Evolutionary conservation across 1,140 invertebrate species (phyloP).

Genomic region (silkworm (Bombyx mori)): DNA sequence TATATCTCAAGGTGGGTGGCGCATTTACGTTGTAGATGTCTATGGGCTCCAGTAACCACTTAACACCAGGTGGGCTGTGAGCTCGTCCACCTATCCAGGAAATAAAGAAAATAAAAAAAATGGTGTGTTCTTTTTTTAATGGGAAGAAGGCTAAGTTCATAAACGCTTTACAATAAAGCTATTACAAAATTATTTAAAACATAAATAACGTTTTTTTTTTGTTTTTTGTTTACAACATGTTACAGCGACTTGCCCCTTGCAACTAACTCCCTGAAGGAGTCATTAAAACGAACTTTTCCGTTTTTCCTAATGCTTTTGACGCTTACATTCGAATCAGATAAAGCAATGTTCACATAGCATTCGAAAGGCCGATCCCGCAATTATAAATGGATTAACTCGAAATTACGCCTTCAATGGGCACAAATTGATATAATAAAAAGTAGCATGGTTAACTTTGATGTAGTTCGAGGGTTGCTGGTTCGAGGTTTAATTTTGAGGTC

Average conservation of each 20-base stretch:
- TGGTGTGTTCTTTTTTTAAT: no score
- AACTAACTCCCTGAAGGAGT: slow-evolving; percentile 9
- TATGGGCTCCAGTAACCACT: no score
- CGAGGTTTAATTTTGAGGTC: background rate
- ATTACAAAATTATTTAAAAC: no score
- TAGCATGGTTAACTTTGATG: slow-evolving; percentile 36
- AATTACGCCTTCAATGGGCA: slow-evolving; percentile 61
- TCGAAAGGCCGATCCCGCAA: slow-evolving; percentile 49
- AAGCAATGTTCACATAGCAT: slow-evolving; percentile 35
- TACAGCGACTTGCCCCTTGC: slow-evolving; percentile 1
- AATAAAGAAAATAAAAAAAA: no score
- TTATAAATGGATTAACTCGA: slow-evolving; percentile 67
- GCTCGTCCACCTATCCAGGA: no score
- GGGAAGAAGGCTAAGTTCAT: no score
- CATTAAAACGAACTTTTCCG: slow-evolving; percentile 26
- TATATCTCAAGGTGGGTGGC: no score
- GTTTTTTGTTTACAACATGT: background rate
- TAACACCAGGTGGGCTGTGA: no score
- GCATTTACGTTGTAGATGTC: no score
- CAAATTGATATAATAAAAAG: slow-evolving; percentile 71
- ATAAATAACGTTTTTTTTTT: background rate
- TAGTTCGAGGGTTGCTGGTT: slow-evolving; percentile 21
- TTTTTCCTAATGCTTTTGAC: slow-evolving; percentile 38
- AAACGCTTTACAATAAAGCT: no score
- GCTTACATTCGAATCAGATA: slow-evolving; percentile 44